Conservation (phyloP, 1,140 invertebrate genomes). For the Lordiphosa clarofinis region DNA sequence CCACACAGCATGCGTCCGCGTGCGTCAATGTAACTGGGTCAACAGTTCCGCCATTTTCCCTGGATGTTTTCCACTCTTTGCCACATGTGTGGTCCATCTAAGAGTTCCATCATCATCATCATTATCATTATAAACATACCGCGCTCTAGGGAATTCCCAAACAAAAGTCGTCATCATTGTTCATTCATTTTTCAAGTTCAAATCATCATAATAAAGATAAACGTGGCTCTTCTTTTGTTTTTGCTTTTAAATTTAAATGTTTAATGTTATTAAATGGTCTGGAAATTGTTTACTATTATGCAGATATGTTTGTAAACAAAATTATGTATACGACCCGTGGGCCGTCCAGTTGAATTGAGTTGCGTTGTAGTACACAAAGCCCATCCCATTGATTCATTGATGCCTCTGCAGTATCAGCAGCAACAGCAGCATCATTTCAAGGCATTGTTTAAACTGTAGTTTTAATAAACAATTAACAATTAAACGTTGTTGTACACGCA, state of each 20-base stretch:
- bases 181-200: slow-evolving; percentile 61
- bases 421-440: neutral
- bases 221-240: slow-evolving; percentile 51
- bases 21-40: slow-evolving; percentile 55
- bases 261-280: slow-evolving; percentile 78
- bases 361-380: slow-evolving; percentile 48
- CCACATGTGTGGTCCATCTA: slow-evolving; percentile 14
- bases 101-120: slow-evolving; percentile 8
- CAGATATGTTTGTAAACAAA: slow-evolving; percentile 73
- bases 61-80: neutral
- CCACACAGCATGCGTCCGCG: slow-evolving; percentile 19
- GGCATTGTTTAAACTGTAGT: slow-evolving; percentile 74
- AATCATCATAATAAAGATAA: slow-evolving; percentile 78
- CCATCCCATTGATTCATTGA: slow-evolving; percentile 46
- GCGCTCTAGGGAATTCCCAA: slow-evolving; percentile 64
- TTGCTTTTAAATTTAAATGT: slow-evolving; percentile 76
- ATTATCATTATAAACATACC: slow-evolving; percentile 42
- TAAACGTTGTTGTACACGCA: slow-evolving; percentile 47
- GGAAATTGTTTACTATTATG: slow-evolving; percentile 78
- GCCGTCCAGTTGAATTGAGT: slow-evolving; percentile 24
- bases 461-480: slow-evolving; percentile 78
- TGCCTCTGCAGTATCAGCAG: slow-evolving; percentile 4
- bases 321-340: slow-evolving; percentile 71
- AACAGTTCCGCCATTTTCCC: slow-evolving; percentile 36
- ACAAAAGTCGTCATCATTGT: slow-evolving; percentile 66